Evolutionary conservation across 2,113 vertebrate genomes (phyloP).

Genomic region (Pituophis catenifer): DNA sequence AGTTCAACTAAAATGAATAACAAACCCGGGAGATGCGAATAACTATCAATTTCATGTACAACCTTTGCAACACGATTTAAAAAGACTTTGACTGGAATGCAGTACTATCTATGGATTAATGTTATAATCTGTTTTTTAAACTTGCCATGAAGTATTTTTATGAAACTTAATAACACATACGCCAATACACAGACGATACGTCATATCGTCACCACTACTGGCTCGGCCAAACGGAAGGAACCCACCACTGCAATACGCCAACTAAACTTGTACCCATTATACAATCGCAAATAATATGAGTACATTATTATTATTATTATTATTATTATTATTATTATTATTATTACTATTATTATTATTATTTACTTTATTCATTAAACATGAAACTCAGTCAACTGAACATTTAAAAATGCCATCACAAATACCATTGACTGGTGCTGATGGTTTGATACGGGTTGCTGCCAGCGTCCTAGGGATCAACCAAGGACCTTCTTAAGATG

Average conservation of each 20-base stretch:
- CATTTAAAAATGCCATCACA: too few species aligned
- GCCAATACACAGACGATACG: neutral
- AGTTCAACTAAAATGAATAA: neutral
- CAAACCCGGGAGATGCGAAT: neutral
- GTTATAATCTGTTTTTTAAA: neutral
- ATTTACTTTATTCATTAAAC: too few species aligned
- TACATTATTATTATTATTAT: too few species aligned
- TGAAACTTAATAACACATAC: neutral
- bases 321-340: neutral
- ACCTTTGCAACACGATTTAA: neutral
- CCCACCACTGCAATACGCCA: neutral
- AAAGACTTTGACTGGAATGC: neutral
- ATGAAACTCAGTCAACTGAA: too few species aligned
- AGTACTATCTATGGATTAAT: neutral
- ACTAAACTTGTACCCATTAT: neutral
- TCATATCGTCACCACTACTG: too few species aligned
- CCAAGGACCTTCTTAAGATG: too few species aligned
- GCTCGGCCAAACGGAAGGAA: too few species aligned
- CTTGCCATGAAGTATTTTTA: neutral
- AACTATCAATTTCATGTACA: neutral
- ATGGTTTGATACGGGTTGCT: too few species aligned
- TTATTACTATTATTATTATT: neutral
- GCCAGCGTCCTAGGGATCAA: too few species aligned
- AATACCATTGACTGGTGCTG: too few species aligned
- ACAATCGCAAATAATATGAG: neutral